Evolutionary conservation across 2,113 vertebrate species (phyloP), one percentile per base, ranked within the genome.

Genomic region (Neolamprologus cancellatus): DNA sequence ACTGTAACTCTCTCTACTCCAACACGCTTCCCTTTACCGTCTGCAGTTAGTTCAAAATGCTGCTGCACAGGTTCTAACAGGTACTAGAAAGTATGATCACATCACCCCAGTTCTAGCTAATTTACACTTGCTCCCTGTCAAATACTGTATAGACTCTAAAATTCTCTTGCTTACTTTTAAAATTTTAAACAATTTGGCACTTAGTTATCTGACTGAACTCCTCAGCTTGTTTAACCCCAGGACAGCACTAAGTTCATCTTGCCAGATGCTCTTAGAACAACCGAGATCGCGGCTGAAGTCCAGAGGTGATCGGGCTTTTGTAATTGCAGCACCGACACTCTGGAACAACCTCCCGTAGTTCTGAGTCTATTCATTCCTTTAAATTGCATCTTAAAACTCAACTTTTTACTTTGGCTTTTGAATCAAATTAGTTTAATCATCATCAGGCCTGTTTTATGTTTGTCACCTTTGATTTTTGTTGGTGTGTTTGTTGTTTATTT

Each of bases 41-140:
- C 53, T 55, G 23, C 53, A 57, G 54, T 57, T 57, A 57, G 23
- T 57, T 57, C 54, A 8, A 57, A 57, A 28, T 57, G 54, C 13
- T 57, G 54, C 13, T 57, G 3, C 54, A 15, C 13, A 0, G 0
- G 0, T 28, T 57, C 54, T 57, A 57, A 28, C 0, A 57, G 25
- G 13, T 8, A 15, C 54, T 57, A 57, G 23, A 57, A 57, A 28
- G 25, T 28, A 57, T 1, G 54, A 15, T 28, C 25, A 57, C 25
- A 57, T 57, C 54, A 28, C 25, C 54, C 23, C 1, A 57, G 54
- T 28, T 57, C 54, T 28, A 15, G 54, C 54, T 57, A 1, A 57
- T 57, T 57, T 5, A 57, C 1, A 28, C 23, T 28, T 2, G 54
- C 54, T 57, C 54, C 54, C 23, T 57, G 54, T 57, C 7, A 57